Conservation (phyloP, 2,797 vertebrate species). For the Morelia viridis region DNA sequence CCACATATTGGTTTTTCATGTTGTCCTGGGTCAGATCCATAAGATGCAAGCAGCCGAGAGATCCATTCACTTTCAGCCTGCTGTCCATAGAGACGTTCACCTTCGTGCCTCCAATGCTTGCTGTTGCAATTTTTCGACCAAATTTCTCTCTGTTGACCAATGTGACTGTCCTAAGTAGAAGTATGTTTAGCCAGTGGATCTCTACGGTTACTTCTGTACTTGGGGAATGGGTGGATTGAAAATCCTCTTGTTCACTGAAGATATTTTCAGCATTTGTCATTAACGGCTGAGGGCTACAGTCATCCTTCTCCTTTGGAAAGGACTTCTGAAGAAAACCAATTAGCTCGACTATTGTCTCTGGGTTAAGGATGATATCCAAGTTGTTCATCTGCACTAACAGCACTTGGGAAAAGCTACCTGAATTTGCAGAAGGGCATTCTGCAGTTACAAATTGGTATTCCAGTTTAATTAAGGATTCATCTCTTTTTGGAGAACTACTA, state of each 20-base stretch:
- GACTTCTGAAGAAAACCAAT: conserved; percentile 96
- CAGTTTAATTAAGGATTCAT: conserved; percentile 92
- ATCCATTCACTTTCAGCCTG: conserved; percentile 86
- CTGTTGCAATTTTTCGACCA: conserved; percentile 95
- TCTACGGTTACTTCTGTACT: conserved; percentile 94
- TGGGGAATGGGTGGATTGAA: conserved; percentile 88
- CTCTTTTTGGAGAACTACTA: conserved; percentile 72
- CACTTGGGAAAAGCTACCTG: conserved; percentile 92
- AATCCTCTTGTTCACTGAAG: conserved; percentile 75
- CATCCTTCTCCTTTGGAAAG: conserved; percentile 90
- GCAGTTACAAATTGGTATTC: conserved; percentile 98
- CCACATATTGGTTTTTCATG: conserved; percentile 87
- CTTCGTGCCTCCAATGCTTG: conserved; percentile 93
- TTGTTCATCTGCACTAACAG: conserved; percentile 94
- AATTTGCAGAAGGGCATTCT: conserved; percentile 94
- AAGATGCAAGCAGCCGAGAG: conserved; percentile 90
- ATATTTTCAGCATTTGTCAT: conserved; percentile 71
- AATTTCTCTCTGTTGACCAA: conserved; percentile 85
- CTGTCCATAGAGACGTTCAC: conserved; percentile 92
- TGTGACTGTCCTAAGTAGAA: conserved; percentile 89
- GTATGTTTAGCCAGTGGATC: conserved; percentile 92
- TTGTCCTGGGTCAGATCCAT: conserved; percentile 91
- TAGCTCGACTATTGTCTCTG: conserved; percentile 95
- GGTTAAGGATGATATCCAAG: conserved; percentile 96
- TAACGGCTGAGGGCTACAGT: conserved; percentile 74